Conservation (phyloP, 2,113 vertebrate genomes). For the Atractosteus spatula region DNA sequence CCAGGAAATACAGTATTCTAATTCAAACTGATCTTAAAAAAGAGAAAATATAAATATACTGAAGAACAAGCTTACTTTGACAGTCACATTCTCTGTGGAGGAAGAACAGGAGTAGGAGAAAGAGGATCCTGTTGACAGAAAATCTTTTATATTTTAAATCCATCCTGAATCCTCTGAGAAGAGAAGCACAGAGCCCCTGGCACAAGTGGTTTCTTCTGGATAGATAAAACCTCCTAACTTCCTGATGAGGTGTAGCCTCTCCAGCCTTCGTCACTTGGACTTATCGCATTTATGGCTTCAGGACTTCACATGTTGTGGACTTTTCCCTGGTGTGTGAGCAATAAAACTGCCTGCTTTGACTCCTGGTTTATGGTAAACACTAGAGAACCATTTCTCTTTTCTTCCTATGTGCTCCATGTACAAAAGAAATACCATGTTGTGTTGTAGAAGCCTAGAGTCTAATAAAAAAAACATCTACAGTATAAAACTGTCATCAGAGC, state of each 20-base stretch:
- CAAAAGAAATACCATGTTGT: too few species aligned
- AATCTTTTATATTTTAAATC: conserved; percentile 43
- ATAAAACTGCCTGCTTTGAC: conserved; percentile 61
- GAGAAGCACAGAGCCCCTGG: conserved; percentile 57
- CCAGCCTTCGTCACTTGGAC: conserved; percentile 71
- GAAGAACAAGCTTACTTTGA: conserved; percentile 54
- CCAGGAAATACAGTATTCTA: too few species aligned
- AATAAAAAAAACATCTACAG: too few species aligned
- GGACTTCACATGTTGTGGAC: conserved; percentile 55
- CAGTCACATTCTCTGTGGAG: conserved; percentile 38
- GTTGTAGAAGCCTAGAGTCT: too few species aligned
- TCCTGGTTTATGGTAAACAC: too few species aligned
- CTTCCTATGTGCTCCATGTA: too few species aligned
- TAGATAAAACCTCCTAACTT: conserved; percentile 67
- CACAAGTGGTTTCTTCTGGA: conserved; percentile 68
- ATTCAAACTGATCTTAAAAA: too few species aligned
- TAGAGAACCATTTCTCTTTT: too few species aligned
- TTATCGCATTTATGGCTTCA: conserved; percentile 55
- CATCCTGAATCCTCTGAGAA: conserved; percentile 52
- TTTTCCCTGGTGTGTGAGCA: conserved; percentile 45
- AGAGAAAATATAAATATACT: background rate
- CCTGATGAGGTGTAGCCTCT: conserved; percentile 61
- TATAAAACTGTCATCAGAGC: too few species aligned
- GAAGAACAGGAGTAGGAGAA: conserved; percentile 35
- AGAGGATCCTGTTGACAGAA: conserved; percentile 43